phyloP scores from a whole-genome alignment of 1,140 invertebrate species.

The Hypsibius dujardini region DNA sequence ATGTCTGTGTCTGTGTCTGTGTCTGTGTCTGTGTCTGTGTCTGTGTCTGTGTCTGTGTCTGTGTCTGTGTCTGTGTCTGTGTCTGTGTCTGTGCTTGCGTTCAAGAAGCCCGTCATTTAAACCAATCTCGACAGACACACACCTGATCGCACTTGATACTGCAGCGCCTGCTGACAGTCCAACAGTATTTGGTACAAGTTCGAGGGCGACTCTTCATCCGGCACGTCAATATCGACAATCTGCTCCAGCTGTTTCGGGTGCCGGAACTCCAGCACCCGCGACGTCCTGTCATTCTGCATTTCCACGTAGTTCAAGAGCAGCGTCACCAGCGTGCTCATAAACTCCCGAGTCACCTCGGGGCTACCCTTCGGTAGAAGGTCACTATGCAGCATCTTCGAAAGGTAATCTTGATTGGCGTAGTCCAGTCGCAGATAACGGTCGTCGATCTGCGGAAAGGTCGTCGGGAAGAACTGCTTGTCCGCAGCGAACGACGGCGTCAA shows the following conservation, averaged over 20 bases:
- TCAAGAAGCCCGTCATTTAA: not conserved
- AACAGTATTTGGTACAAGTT: conserved; percentile 69
- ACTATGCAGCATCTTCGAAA: not conserved
- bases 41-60: no score
- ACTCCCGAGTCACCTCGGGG: conserved; percentile 55
- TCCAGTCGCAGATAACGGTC: conserved; percentile 13
- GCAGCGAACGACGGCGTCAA: not conserved
- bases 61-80: no score
- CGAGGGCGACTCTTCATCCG: conserved; percentile 47
- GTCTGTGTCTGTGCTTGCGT: not conserved
- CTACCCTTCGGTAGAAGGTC: conserved; percentile 22
- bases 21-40: no score
- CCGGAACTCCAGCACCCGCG: conserved; percentile 72
- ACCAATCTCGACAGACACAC: conserved; percentile 31
- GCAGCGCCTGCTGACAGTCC: conserved; percentile 74
- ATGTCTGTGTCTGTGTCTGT: no score
- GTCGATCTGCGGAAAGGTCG: conserved; percentile 15
- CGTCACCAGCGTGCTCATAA: conserved; percentile 62
- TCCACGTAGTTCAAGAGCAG: conserved; percentile 74
- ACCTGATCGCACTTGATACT: conserved; percentile 94
- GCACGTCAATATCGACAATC: conserved; percentile 62
- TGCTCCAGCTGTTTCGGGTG: conserved; percentile 78
- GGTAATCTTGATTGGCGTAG: not conserved
- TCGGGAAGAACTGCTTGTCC: conserved; percentile 14
- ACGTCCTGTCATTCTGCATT: conserved; percentile 61